A percentile compares a stretch with the other conserved stretches of the same genome.
phyloP scores from a whole-genome alignment of 2,113 vertebrate genomes.

The Rhabdomys dilectus region DNA sequence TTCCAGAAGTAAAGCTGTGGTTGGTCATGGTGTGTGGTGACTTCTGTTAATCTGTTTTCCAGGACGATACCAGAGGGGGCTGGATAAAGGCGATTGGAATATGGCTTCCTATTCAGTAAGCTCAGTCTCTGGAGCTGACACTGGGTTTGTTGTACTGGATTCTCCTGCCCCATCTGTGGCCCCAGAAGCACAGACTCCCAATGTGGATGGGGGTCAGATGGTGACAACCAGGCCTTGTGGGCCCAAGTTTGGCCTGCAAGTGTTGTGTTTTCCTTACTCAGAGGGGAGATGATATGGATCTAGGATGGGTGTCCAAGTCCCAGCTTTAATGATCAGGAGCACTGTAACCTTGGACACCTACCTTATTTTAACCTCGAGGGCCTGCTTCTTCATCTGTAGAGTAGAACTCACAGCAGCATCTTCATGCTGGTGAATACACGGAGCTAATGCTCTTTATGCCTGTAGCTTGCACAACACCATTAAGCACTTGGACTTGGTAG shows the following conservation, averaged over 20 bases:
- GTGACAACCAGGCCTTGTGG: background rate
- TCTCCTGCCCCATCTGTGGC: background rate
- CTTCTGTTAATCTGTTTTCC: background rate
- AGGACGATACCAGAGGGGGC: background rate
- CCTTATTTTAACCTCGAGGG: background rate
- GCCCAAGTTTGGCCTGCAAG: background rate
- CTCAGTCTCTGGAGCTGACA: background rate
- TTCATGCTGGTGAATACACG: background rate
- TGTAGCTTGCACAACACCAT: background rate
- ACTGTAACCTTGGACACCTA: background rate
- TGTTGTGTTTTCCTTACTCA: background rate
- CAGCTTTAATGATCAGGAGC: background rate
- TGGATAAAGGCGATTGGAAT: background rate
- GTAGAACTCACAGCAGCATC: background rate
- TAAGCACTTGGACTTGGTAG: background rate
- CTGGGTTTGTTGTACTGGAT: no score
- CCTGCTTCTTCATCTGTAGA: background rate
- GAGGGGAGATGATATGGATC: background rate
- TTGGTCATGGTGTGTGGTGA: background rate
- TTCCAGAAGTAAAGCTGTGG: background rate
- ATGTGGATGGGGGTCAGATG: accelerated
- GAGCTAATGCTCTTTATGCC: background rate
- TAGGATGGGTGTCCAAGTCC: background rate
- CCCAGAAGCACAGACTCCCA: background rate
- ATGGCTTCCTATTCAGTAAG: background rate